Percentiles rank a stretch among this genome's conserved stretches.
Evolutionary conservation across 2,888 invertebrate genomes (phyloP).

Genomic region (Temnothorax rugatulus): DNA sequence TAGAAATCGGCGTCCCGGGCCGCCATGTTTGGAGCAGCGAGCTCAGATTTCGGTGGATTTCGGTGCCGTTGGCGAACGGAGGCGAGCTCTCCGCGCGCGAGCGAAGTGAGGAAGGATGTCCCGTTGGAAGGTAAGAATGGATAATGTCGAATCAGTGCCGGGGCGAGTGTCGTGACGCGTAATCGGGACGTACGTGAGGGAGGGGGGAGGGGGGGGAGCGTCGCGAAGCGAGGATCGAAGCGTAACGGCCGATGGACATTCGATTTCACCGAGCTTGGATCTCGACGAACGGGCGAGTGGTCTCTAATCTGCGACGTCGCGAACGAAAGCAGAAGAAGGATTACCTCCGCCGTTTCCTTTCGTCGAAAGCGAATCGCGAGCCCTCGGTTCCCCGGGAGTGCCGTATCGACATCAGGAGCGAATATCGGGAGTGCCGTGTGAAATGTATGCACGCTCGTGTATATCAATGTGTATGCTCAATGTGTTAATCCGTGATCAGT

Average conservation of each 20-base stretch:
- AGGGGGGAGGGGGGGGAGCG: no score
- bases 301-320: not conserved
- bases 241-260: no score
- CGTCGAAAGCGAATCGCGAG: not conserved
- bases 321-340: not conserved
- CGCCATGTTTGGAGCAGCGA: not conserved
- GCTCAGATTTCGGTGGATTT: not conserved
- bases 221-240: no score
- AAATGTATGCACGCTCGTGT: not conserved
- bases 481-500: conserved; percentile 5
- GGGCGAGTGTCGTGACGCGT: not conserved
- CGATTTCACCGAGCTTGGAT: not conserved
- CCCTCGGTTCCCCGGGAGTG: not conserved
- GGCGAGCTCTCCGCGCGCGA: not conserved
- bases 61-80: not conserved
- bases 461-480: not conserved
- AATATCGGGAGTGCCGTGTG: not conserved
- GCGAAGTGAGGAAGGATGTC: no score
- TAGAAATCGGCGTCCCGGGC: not conserved
- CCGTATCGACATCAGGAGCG: not conserved
- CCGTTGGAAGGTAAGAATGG: no score
- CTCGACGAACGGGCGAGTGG: no score
- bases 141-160: not conserved
- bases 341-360: not conserved
- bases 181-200: no score